Percentiles rank a stretch among this genome's conserved stretches.
Evolutionary conservation across 1,140 invertebrate genomes (phyloP).

Genomic region (Matsumurasca onukii): DNA sequence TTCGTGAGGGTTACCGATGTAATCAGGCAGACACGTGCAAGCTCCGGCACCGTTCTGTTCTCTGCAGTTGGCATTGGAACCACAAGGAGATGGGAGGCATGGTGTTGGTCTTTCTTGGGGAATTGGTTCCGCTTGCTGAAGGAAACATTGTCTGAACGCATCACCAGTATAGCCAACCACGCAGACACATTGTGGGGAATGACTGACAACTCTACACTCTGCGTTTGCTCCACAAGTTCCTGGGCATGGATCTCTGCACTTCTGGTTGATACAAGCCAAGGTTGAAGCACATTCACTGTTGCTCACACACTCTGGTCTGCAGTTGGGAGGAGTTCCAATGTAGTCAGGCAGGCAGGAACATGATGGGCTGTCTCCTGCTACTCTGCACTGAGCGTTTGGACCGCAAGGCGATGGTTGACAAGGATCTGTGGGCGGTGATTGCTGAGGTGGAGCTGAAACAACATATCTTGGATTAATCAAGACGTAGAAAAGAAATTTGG

Average conservation of each 20-base stretch:
- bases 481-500: too few species aligned
- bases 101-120: constrained; percentile 47
- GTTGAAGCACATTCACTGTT: constrained; percentile 56
- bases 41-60: constrained; percentile 65
- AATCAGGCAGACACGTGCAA: constrained; percentile 61
- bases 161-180: constrained; percentile 48
- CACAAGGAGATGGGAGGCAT: constrained; percentile 70
- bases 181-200: constrained; percentile 58
- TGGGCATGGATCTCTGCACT: constrained; percentile 62
- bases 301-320: constrained; percentile 56
- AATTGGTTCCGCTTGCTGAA: constrained; percentile 46
- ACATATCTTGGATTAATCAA: too few species aligned
- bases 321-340: constrained; percentile 52
- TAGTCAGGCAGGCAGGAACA: constrained; percentile 57
- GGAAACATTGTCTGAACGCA: constrained; percentile 46
- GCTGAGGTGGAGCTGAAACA: constrained; percentile 59
- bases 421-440: constrained; percentile 62
- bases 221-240: constrained; percentile 60
- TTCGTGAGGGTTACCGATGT: constrained; percentile 51
- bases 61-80: constrained; percentile 65
- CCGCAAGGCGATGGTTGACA: constrained; percentile 61
- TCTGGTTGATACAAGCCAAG: constrained; percentile 56
- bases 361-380: constrained; percentile 55
- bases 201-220: constrained; percentile 57
- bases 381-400: constrained; percentile 61